Base-by-base conservation (phyloP, 1,140 invertebrate genomes). In the Rhopalosiphum padi region DNA sequence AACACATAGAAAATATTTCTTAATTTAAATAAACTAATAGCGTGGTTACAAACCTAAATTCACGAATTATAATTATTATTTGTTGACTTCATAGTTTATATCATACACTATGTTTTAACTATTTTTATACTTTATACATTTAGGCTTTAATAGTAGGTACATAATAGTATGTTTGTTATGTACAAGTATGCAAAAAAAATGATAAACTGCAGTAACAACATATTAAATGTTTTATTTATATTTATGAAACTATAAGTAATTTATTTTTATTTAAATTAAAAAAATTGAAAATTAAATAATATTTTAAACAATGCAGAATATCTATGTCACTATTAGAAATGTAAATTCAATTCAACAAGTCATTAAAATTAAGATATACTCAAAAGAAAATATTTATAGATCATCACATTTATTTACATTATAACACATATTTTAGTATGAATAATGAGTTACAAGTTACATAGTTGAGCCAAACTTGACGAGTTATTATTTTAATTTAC, bases 351-450 rank as follows among this genome's bases (percentile, higher is more conserved):
- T 35, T 37, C 48, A 53, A 51, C 30, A 21, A 22, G 21, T 35
- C 86, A 88, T 88, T 51, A 51, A 88, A 51, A 51, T 88, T 2
- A 88, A 88, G 86, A 88, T 35, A 51, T 22, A 41, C 46, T 88
- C 46, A 22, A 37, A 53, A 53, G n/a, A 37, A 89, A 51, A 89
- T 89, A 53, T 89, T 89, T 37, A 53, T 89, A 53, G 87, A 89
- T 89, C 48, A 23, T 53, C n/a, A 51, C 11, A 48, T 4, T 15
- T n/a, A 77, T 77, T 77, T n/a, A 77, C 30, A 37, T 21, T 83
- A 22, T 82, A 43, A 30, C 30, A 51, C n/a, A 51, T 88, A 51
- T n/a, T 88, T 51, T 51, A 53, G 7, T 35, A 35, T 51, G 86
- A 88, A 88, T 88, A 51, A 88, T 88, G 48, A 51, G 46, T 37